Evolutionary conservation across 1,140 invertebrate species (phyloP), one percentile per base, ranked within the genome.

Genomic region (Conus betulinus): DNA sequence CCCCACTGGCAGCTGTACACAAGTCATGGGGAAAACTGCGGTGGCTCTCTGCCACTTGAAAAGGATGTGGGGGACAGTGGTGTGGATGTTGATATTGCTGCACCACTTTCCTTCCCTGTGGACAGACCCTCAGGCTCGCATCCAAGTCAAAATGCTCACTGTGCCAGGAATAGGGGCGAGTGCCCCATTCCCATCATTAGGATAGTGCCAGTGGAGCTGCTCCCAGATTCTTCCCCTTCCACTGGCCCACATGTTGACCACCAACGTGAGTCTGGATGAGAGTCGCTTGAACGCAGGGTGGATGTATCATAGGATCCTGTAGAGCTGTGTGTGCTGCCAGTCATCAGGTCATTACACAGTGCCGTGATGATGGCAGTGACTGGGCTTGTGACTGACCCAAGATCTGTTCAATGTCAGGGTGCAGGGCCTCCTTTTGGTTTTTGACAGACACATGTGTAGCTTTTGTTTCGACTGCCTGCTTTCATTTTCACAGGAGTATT

Each of bases 81-180:
- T 87, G 89, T 78, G 63, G 84, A 51, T n/a, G 82, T 55, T 87
- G 79, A 7, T 39, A 25, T 87, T 20, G 53, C 88, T n/a, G 23
- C 89, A 60, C 76, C 13, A 63, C 87, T 23, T 27, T 79, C 20
- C 17, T 55, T 17, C 71, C 83, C n/a, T 39, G 39, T 39, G 39
- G 39, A 39, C 39, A 39, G 39, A 39, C 39, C 39, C 39, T 39
- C 39, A 39, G 39, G 39, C 39, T 39, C 39, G 39, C 20, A 87
- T 94, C 94, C n/a, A 94, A 84, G 76, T 94, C 93, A 91, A 94
- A 94, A 81, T 90, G 92, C 86, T 94, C 94, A 90, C 93, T 93
- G 81, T 94, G 93, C 94, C 94, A 94, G 84, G 93, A 94, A 81
- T 93, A 93, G 0, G 94, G 94, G n/a, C 94, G 88, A 11, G 91